Percentiles rank a stretch among this genome's conserved stretches.
These are phyloP conservation scores for Pentalonia nigronervosa DNA, from an alignment of 1,140 invertebrate genomes.

Conservation along the genomic window DNA sequence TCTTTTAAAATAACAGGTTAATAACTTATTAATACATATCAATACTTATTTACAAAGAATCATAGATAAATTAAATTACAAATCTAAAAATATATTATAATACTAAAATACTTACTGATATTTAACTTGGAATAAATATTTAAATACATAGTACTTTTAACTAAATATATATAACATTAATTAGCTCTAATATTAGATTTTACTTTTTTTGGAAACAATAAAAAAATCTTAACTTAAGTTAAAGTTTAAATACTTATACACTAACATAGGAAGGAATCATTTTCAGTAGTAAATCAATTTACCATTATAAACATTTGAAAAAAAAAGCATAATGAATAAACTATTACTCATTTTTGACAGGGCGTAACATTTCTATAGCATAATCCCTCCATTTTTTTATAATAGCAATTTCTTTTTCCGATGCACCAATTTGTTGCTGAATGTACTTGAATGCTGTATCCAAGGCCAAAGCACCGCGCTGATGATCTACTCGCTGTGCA, in stretches of 20 bases:
- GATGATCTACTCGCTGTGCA: conserved; percentile 37
- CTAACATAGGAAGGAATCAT: background rate
- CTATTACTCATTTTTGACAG: background rate
- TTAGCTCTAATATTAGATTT: background rate
- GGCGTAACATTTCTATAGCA: conserved; percentile 39
- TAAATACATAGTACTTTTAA: background rate
- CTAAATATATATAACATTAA: background rate
- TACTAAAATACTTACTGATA: background rate
- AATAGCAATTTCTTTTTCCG: conserved; percentile 38
- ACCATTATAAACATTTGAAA: background rate
- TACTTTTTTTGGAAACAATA: background rate
- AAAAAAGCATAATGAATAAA: background rate
- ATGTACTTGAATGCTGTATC: conserved; percentile 49
- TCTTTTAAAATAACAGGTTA: conserved; percentile 7
- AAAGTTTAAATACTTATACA: background rate
- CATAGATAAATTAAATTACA: background rate
- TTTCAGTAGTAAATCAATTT: background rate
- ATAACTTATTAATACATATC: too few species aligned
- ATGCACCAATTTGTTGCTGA: conserved; percentile 51
- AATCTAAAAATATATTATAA: background rate
- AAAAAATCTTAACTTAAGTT: background rate
- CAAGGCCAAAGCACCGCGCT: conserved; percentile 38
- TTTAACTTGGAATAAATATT: background rate
- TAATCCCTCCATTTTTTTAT: conserved; percentile 55
- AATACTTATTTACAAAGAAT: background rate